phyloP scores from a whole-genome alignment of 2,113 vertebrate genomes.

The Lota lota region DNA sequence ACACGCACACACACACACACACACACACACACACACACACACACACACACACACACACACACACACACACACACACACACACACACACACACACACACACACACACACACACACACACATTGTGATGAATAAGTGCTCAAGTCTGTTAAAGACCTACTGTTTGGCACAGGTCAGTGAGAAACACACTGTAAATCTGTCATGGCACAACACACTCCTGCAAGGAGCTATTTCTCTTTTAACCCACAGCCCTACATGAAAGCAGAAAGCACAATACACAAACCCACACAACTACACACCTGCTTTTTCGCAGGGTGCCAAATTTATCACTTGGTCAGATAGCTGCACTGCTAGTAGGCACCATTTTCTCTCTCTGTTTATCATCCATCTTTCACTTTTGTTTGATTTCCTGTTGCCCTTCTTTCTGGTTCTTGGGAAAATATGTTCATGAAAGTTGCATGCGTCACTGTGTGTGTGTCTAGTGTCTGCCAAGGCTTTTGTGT shows the following conservation, averaged over 20 bases:
- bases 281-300: slow-evolving; percentile 3
- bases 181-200: slow-evolving; percentile 54
- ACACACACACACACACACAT: slow-evolving; percentile 22
- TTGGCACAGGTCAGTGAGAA: slow-evolving; percentile 55
- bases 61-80: slow-evolving; percentile 9
- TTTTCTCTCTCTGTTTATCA: not conserved
- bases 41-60: slow-evolving; percentile 5
- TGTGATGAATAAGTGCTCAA: slow-evolving; percentile 57
- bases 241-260: not conserved
- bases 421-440: too few species aligned
- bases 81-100: slow-evolving; percentile 10
- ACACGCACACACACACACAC: slow-evolving; percentile 3
- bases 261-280: not conserved
- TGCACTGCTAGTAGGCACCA: slow-evolving; percentile 18
- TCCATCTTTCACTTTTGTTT: too few species aligned
- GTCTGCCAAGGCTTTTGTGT: too few species aligned
- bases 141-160: slow-evolving; percentile 54
- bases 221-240: slow-evolving; percentile 33
- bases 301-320: slow-evolving; percentile 30
- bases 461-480: too few species aligned
- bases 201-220: slow-evolving; percentile 44
- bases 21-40: not conserved
- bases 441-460: too few species aligned
- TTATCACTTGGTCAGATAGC: slow-evolving; percentile 48
- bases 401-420: too few species aligned